Percentiles rank a stretch among this genome's conserved stretches.
Evolutionary conservation across 2,797 vertebrate genomes (phyloP).

Genomic region (Gymnoscopelus microlampas): DNA sequence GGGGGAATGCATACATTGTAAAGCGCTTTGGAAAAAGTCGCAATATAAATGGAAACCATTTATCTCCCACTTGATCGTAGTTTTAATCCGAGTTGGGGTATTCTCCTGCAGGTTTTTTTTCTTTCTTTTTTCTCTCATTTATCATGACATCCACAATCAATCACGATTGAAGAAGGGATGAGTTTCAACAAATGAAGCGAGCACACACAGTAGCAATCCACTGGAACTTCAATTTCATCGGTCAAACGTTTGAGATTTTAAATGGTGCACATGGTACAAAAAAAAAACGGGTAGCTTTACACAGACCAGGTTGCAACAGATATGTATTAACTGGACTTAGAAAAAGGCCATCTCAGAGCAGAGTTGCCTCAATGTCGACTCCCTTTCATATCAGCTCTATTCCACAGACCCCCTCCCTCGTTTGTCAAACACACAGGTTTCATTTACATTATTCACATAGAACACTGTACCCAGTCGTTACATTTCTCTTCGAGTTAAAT

Average conservation of each 20-base stretch:
- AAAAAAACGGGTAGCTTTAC: constrained; percentile 56
- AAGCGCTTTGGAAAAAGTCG: too few species aligned
- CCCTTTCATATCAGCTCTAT: constrained; percentile 67
- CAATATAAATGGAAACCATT: too few species aligned
- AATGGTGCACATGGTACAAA: background rate
- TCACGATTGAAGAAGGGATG: constrained; percentile 37
- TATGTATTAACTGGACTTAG: constrained; percentile 39
- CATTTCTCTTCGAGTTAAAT: constrained; percentile 89
- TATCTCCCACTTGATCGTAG: constrained; percentile 1
- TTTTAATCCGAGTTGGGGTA: background rate
- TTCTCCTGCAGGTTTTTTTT: background rate
- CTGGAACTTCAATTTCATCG: constrained; percentile 28
- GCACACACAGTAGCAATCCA: constrained; percentile 44
- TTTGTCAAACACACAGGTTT: constrained; percentile 60
- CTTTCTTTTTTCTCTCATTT: constrained; percentile 16
- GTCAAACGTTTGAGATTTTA: too few species aligned
- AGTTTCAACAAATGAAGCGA: constrained; percentile 35
- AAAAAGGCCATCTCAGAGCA: constrained; percentile 34
- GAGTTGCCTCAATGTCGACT: constrained; percentile 48
- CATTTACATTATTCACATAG: constrained; percentile 99
- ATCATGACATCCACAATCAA: constrained; percentile 61
- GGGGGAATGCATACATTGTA: too few species aligned
- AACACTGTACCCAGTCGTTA: constrained; percentile 85
- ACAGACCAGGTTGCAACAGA: constrained; percentile 52
- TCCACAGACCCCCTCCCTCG: constrained; percentile 54